Evolutionary conservation across 2,888 invertebrate species (phyloP), one percentile per base, ranked within the genome.

Genomic region (Julus scandinavius): DNA sequence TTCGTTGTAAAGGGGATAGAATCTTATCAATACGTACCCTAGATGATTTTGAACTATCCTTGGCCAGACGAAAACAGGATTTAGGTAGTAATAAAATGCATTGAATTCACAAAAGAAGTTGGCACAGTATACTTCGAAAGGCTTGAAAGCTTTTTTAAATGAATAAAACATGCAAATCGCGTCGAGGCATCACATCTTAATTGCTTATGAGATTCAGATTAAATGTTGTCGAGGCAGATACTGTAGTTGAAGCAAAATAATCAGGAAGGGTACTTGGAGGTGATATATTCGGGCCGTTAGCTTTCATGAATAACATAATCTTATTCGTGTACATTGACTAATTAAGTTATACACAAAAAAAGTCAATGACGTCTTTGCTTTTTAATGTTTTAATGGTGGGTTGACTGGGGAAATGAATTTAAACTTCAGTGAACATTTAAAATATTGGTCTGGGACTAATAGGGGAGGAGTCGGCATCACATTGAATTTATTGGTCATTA

Each of bases 81-180:
- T 72, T 72, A n/a, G 63, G 20, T 20, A 20, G 29, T 72, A 72
- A 72, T 72, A 72, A 72, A 72, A 72, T 72, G 11, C 29, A 20
- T 7, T 72, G 72, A 29, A 20, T 72, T 29, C 20, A 72, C 72
- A 72, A 72, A 63, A 72, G 20, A 72, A 72, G 20, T 72, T 72
- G 20, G 29, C 72, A 29, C 20, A 11, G 72, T 72, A 72, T 7
- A 45, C 20, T 20, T 29, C 9, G 72, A 50, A 50, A 63, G 0
- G 29, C 20, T 29, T 72, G 29, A 72, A 72, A 72, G 29, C 72
- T 72, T 72, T 72, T 72, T 72, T 72, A 72, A 72, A 29, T 20
- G 72, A 72, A 72, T 72, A 72, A 72, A 72, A 11, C 72, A 29
- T 72, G 72, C 72, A 72, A 72, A 72, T 72, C 9, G 20, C 72